phyloP scores from a whole-genome alignment of 2,888 invertebrate species.

The Eulithis prunata region DNA sequence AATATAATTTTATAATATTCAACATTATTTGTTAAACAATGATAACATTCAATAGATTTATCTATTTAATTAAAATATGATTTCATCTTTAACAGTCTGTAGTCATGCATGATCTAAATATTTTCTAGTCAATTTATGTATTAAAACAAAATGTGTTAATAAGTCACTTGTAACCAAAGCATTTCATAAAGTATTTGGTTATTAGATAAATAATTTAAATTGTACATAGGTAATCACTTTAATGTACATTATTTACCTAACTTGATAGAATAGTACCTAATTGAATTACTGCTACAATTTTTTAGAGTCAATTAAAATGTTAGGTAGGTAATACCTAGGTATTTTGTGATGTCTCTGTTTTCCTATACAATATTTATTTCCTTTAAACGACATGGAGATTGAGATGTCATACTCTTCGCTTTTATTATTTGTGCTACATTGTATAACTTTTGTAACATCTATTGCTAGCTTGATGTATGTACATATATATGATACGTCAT shows the following conservation, averaged over 20 bases:
- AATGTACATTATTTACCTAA: conserved; percentile 10
- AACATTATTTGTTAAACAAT: conserved; percentile 81
- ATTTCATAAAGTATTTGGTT: conserved; percentile 9
- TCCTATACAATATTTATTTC: neutral
- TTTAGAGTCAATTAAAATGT: conserved; percentile 3
- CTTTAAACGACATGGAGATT: too few species aligned
- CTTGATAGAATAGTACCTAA: conserved; percentile 11
- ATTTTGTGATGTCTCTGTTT: conserved; percentile 10
- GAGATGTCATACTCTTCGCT: neutral
- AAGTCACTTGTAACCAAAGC: conserved; percentile 28
- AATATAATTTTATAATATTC: conserved; percentile 81
- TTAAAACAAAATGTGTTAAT: conserved; percentile 47
- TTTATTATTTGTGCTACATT: neutral
- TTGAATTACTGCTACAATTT: conserved; percentile 16
- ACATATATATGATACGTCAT: neutral
- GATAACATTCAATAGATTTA: conserved; percentile 80
- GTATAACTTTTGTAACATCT: neutral
- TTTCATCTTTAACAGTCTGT: conserved; percentile 75
- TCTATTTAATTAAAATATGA: conserved; percentile 74
- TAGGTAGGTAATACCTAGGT: neutral
- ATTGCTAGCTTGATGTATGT: neutral
- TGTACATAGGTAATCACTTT: neutral
- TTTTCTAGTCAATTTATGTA: conserved; percentile 52
- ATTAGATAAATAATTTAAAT: conserved; percentile 12
- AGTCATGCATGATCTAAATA: conserved; percentile 51